A percentile compares a stretch with the other conserved stretches of the same genome.
Conservation (phyloP, 2,888 invertebrate species). For the Ornithoptera priamus region DNA sequence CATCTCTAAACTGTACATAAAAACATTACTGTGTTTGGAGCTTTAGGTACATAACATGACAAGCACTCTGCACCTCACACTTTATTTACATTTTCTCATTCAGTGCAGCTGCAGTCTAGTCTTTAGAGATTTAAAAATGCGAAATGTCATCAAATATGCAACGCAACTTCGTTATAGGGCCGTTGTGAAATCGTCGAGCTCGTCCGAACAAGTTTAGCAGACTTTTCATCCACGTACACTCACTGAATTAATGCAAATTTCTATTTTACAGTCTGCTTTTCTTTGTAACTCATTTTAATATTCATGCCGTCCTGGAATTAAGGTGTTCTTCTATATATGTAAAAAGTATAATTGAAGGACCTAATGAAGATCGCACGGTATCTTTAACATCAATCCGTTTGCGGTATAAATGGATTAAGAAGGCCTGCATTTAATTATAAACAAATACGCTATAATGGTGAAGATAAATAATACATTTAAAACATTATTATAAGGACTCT, state of each 20-base stretch:
- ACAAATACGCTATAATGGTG: no score
- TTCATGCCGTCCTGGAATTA: no score
- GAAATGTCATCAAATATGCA: conserved; percentile 17
- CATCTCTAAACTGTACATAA: not conserved
- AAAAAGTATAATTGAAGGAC: no score
- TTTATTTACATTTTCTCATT: conserved; percentile 4
- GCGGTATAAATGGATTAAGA: no score
- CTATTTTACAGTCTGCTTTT: not conserved
- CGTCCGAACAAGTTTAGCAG: not conserved
- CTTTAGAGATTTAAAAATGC: conserved; percentile 7
- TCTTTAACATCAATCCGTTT: no score
- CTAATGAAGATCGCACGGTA: no score
- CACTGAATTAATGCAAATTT: not conserved
- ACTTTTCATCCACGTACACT: not conserved
- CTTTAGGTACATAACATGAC: not conserved
- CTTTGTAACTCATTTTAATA: no score
- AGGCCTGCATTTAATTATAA: no score
- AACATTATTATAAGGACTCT: no score
- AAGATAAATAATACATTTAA: no score
- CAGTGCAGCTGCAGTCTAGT: not conserved
- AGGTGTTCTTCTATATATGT: no score
- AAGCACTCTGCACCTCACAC: not conserved
- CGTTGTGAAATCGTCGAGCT: not conserved
- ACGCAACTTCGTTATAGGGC: conserved; percentile 10
- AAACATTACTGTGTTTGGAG: not conserved